These are phyloP conservation scores for Hydrotaea diabolus DNA, from an alignment of 2,888 invertebrate genomes.

Conservation along the genomic window DNA sequence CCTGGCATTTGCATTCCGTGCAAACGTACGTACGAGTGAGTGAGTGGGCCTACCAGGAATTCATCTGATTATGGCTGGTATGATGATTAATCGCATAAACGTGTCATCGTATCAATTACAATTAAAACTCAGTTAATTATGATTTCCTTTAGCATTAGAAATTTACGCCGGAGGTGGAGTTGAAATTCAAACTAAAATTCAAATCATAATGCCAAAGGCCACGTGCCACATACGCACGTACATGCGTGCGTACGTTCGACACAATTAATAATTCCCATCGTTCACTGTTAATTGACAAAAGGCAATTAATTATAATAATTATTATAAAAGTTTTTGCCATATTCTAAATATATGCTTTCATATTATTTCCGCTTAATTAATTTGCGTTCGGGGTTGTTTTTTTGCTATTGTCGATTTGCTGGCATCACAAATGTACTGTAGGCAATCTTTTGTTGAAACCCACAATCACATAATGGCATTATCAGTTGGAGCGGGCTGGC, in stretches of 20 bases:
- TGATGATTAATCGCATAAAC: conserved; percentile 19
- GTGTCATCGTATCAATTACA: conserved; percentile 35
- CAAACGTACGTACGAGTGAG: no score
- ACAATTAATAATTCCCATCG: conserved; percentile 19
- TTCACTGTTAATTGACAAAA: conserved; percentile 21
- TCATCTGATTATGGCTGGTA: background rate
- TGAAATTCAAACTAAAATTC: background rate
- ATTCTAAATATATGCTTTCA: background rate
- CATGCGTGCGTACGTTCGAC: background rate
- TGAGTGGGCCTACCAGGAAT: no score
- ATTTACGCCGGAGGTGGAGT: background rate
- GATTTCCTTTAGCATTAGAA: conserved; percentile 6
- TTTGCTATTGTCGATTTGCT: no score
- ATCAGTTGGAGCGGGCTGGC: no score
- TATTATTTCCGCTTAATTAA: background rate
- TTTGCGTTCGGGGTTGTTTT: background rate
- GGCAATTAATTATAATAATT: conserved; percentile 32
- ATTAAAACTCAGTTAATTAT: conserved; percentile 29
- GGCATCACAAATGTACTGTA: no score
- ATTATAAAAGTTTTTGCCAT: background rate
- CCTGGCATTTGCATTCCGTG: background rate
- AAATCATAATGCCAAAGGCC: background rate
- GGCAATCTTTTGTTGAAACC: no score
- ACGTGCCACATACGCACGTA: background rate
- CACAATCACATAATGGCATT: no score